Conservation (phyloP, 2,888 invertebrate genomes). For the Agrotis exclamationis region DNA sequence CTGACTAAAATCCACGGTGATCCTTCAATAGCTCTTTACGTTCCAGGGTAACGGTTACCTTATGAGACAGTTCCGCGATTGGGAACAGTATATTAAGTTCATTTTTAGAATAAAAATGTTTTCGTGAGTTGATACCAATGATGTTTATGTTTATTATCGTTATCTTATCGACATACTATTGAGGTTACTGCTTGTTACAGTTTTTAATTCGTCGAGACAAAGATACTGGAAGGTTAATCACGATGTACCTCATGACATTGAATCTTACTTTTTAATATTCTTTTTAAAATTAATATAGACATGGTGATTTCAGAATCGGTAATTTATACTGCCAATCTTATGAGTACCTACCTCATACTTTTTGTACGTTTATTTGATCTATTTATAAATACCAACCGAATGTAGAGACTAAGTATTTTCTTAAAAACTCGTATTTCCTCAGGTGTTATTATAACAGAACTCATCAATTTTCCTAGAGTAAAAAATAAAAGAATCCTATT, state of each 20-base stretch:
- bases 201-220: background rate
- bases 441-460: background rate
- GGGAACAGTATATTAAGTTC: too few relatives aligned
- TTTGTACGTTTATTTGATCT: too few relatives aligned
- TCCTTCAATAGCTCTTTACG: too few relatives aligned
- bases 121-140: background rate
- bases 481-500: background rate
- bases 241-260: background rate
- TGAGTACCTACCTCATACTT: too few relatives aligned
- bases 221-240: background rate
- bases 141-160: slow-evolving; percentile 1
- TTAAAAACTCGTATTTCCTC: too few relatives aligned
- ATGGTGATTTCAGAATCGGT: background rate
- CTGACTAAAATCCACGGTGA: too few relatives aligned
- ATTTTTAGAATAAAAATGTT: background rate
- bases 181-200: background rate
- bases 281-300: too few relatives aligned
- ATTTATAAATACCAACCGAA: too few relatives aligned
- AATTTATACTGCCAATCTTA: too few relatives aligned
- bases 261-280: background rate
- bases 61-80: too few relatives aligned
- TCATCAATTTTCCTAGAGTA: background rate
- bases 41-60: too few relatives aligned
- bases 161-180: slow-evolving; percentile 11
- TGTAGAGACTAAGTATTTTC: too few relatives aligned